Base-by-base conservation (phyloP, 2,888 invertebrate species). In the Cartodere bifasciata region DNA sequence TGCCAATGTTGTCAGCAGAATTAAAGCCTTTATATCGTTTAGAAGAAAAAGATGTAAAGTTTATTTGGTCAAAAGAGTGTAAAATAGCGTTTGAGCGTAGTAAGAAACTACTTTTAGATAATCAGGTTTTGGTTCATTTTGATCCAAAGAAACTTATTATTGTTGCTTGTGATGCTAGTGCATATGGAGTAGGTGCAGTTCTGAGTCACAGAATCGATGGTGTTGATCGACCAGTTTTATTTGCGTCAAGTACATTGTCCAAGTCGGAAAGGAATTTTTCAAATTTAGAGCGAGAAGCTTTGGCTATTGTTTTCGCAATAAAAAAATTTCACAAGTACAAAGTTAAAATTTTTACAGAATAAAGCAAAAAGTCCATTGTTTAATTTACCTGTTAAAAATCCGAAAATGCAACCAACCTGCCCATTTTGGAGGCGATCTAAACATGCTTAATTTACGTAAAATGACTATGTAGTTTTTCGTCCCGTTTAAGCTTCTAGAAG, bases 131-230 rank as follows among this genome's bases (percentile, higher is more conserved):
- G 6, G 35, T 34, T n/a, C 37, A 36, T 29, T 46, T 28, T 36
- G 30, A 43, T 31, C 44, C 45, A 9, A 24, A 23, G 4, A 16
- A 37, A 23, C 44, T 41, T 7, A 43, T 45, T 32, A 31, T 20
- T 33, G 9, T 45, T 7, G 40, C 42, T 3, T 40, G 41, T 28
- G 44, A 45, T 38, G 6, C 37, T 6, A 37, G 35, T 34, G 29
- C 35, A 7, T 46, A 43, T 36, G 46, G 41, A 9, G 41, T 45
- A 14, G 43, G 44, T 11, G 36, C 38, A 10, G 41, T 44, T 4
- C 26, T 42, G 5, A 41, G 43, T 34, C 43, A 46, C 35, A 16
- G 17, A 24, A 33, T 46, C 20, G 20, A 41, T 33, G 35, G 28
- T 3, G 34, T 16, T 4, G 42, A 41, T 14, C 32, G 29, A 34